These are phyloP conservation scores for Castor canadensis DNA, from an alignment of 2,113 vertebrate genomes.

Conservation along the genomic window DNA sequence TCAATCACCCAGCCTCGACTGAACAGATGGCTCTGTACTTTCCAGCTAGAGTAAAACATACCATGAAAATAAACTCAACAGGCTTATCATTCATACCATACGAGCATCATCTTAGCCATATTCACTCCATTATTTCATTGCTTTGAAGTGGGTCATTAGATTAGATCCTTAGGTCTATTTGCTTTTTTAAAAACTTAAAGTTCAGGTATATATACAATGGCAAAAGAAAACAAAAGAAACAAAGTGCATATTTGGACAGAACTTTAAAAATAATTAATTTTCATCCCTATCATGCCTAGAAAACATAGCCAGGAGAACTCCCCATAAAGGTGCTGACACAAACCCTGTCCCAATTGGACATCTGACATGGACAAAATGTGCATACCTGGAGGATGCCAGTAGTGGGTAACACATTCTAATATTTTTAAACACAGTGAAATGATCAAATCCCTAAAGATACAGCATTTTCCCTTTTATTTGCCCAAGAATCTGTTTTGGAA, in stretches of 20 bases:
- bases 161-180: background rate
- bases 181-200: background rate
- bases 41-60: background rate
- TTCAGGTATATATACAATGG: background rate
- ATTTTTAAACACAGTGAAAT: constrained; percentile 60
- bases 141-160: background rate
- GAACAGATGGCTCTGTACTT: background rate
- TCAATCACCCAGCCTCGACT: background rate
- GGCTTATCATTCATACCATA: background rate
- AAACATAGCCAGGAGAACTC: background rate
- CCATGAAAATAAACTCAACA: background rate
- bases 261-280: constrained; percentile 9
- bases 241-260: background rate
- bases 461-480: constrained; percentile 62
- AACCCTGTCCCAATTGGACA: background rate
- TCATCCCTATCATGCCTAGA: background rate
- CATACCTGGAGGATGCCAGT: constrained; percentile 2
- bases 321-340: background rate
- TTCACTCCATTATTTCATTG: background rate
- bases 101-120: background rate
- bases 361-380: background rate
- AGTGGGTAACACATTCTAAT: constrained; percentile 41
- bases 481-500: constrained; percentile 80
- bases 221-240: constrained; percentile 8
- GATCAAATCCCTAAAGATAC: constrained; percentile 60